These are phyloP conservation scores for Pseudorhiza aurosa DNA, from an alignment of 30 jellyfish, hydroid and myxozoan species.

Conservation along the genomic window DNA sequence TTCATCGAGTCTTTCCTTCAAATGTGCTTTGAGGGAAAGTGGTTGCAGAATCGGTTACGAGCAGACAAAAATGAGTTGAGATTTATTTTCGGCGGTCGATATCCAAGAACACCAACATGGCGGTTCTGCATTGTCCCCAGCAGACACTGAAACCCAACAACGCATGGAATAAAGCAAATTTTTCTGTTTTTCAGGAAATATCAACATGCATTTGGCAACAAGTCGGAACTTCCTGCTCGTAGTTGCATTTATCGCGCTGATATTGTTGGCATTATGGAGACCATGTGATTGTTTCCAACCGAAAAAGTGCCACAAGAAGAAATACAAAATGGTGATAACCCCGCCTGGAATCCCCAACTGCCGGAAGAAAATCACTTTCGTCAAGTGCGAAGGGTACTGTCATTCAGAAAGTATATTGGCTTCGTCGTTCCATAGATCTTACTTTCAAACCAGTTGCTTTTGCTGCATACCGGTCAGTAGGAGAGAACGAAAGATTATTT, in stretches of 20 bases:
- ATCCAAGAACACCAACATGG: too few relatives aligned
- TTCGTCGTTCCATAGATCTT: conserved; percentile 13
- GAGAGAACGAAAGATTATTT: conserved; percentile 26
- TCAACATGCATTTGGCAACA: background rate
- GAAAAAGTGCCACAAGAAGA: conserved; percentile 72
- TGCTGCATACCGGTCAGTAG: conserved; percentile 74
- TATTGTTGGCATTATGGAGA: background rate
- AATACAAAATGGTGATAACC: conserved; percentile 51
- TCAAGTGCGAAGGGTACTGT: conserved; percentile 87
- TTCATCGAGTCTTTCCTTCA: too few relatives aligned
- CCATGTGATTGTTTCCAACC: conserved; percentile 29
- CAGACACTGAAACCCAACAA: too few relatives aligned
- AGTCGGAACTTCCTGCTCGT: background rate
- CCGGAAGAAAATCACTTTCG: conserved; percentile 49
- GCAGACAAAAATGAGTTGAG: too few relatives aligned
- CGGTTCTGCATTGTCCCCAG: too few relatives aligned
- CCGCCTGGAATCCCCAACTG: conserved; percentile 83
- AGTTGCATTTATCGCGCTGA: background rate
- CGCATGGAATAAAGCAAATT: background rate
- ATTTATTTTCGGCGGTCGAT: too few relatives aligned
- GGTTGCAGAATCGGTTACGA: too few relatives aligned
- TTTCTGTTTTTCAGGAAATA: background rate
- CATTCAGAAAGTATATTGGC: conserved; percentile 55
- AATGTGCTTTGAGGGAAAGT: too few relatives aligned
- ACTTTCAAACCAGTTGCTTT: conserved; percentile 56